Evolutionary conservation across 2,888 invertebrate species (phyloP).

Genomic region (Chymomyza procnemis): DNA sequence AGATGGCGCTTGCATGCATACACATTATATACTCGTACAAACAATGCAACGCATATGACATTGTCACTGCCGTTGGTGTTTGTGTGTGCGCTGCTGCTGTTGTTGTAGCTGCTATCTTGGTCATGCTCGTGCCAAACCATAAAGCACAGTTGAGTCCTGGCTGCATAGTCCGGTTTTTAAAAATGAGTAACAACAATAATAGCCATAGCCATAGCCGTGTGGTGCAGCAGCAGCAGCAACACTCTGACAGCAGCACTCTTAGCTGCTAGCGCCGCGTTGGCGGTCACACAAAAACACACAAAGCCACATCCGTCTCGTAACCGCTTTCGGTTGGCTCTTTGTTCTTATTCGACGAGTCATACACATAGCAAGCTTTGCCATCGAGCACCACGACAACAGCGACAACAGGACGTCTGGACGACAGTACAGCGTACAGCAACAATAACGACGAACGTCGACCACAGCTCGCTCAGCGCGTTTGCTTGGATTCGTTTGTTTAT

Average conservation of each 20-base stretch:
- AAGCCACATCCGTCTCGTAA: slow-evolving; percentile 66
- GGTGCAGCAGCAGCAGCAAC: too few species aligned
- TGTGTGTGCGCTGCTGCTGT: slow-evolving; percentile 5
- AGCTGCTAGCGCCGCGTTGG: slow-evolving; percentile 19
- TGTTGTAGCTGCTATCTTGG: slow-evolving; percentile 42
- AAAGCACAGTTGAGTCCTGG: slow-evolving; percentile 32
- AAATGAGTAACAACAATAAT: slow-evolving; percentile 62
- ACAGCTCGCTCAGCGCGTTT: slow-evolving; percentile 10
- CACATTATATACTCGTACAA: slow-evolving; percentile 21
- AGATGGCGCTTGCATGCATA: slow-evolving; percentile 23
- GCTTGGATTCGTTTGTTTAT: slow-evolving; percentile 43
- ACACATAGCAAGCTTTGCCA: not conserved
- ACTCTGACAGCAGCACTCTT: not conserved
- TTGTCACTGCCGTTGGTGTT: slow-evolving; percentile 39
- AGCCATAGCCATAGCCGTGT: slow-evolving; percentile 7
- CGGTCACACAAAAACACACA: slow-evolving; percentile 61
- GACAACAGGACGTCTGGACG: not conserved
- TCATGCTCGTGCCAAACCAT: slow-evolving; percentile 33
- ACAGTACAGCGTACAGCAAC: too few species aligned
- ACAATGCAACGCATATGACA: slow-evolving; percentile 63
- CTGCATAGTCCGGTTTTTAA: slow-evolving; percentile 43
- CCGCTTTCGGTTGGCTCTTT: slow-evolving; percentile 18
- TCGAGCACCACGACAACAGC: not conserved
- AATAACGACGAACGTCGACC: not conserved
- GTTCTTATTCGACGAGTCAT: not conserved